Conservation (phyloP, 2,888 invertebrate genomes). For the Luffia ferchaultella region DNA sequence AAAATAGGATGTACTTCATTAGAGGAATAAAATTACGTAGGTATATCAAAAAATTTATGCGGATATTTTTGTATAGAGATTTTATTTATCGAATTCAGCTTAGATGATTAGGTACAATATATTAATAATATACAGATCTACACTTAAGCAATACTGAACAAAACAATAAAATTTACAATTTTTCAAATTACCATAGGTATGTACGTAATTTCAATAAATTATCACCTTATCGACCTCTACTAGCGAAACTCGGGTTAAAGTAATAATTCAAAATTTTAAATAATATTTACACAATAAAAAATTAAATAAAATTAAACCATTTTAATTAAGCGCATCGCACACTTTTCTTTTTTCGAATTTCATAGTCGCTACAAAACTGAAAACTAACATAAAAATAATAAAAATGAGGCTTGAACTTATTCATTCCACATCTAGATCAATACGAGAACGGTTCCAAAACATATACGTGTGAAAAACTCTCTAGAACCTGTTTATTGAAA, state of each 20-base stretch:
- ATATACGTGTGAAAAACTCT: too few species aligned
- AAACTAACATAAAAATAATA: too few species aligned
- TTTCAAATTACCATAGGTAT: constrained; percentile 35
- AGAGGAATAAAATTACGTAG: too few species aligned
- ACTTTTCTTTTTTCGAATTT: too few species aligned
- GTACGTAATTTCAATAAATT: constrained; percentile 31
- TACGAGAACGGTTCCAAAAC: too few species aligned
- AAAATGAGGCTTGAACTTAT: constrained; percentile 19
- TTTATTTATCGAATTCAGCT: not conserved
- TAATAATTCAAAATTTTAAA: constrained; percentile 38
- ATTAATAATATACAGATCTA: constrained; percentile 20
- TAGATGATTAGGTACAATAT: not conserved
- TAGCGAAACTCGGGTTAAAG: constrained; percentile 36
- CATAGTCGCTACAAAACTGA: too few species aligned
- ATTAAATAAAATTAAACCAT: constrained; percentile 19
- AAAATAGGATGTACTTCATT: too few species aligned
- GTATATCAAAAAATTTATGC: too few species aligned
- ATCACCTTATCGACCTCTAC: constrained; percentile 21
- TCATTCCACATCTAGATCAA: constrained; percentile 11
- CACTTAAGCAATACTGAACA: constrained; percentile 60
- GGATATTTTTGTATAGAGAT: too few species aligned
- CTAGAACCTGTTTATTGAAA: too few species aligned
- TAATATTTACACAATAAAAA: constrained; percentile 43
- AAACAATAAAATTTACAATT: constrained; percentile 59
- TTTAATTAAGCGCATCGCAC: constrained; percentile 19